Percentiles rank a stretch among this genome's conserved stretches.
Evolutionary conservation across 2,113 vertebrate genomes (phyloP).

Genomic region (Tragulus kanchil): DNA sequence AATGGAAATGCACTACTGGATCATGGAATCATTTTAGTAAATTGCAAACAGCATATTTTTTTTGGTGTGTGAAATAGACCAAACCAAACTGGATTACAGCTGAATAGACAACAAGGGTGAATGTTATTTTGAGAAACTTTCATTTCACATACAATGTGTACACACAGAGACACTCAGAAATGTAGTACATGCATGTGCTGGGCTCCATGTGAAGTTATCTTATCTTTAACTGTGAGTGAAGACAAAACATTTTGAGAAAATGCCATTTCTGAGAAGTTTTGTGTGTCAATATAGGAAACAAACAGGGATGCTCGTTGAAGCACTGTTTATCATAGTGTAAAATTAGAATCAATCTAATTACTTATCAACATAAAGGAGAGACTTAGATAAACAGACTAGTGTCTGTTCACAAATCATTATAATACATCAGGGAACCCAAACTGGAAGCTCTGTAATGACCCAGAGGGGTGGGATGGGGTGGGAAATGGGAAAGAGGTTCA

Average conservation of each 20-base stretch:
- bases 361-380: not conserved
- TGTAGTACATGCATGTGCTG: not conserved
- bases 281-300: not conserved
- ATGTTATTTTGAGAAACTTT: not conserved
- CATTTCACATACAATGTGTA: not conserved
- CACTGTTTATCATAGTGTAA: not conserved
- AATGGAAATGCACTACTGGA: not conserved
- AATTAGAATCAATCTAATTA: not conserved
- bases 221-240: not conserved
- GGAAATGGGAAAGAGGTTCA: too few relatives aligned
- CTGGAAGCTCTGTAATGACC: too few relatives aligned
- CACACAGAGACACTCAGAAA: not conserved
- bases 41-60: not conserved
- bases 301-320: not conserved
- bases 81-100: not conserved
- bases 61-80: not conserved
- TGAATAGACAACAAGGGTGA: not conserved
- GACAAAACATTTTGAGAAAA: not conserved
- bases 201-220: not conserved
- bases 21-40: not conserved
- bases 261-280: not conserved
- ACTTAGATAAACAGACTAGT: not conserved
- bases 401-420: not conserved
- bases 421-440: not conserved
- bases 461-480: too few relatives aligned